Base-by-base conservation (phyloP, 2,888 invertebrate genomes). In the Ochropleura plecta region DNA sequence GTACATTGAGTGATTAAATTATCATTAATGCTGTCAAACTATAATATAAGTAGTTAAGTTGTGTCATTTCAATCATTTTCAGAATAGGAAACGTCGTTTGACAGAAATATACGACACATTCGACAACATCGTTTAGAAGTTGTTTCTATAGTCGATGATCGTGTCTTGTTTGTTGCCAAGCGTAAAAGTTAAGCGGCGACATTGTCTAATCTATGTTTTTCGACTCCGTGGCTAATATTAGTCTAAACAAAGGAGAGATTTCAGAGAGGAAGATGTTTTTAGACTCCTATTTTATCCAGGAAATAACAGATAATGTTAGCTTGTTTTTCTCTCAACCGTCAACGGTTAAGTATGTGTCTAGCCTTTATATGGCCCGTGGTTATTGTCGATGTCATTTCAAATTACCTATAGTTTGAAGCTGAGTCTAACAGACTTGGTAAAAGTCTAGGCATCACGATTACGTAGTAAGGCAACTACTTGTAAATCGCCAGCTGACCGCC, bases 401-500 rank as follows among this genome's bases (percentile, higher is more conserved):
- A 65, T 57, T 3, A 7, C 7, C 0, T 18, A 18, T 18, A 18
- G 16, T 18, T 44, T 18, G 6, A 40, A 40, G 10, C 44, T 4
- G 16, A 44, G 16, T 16, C 51, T 42, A 53, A 79, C 55, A n/a
- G 14, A 20, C 6, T 46, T 16, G 5, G 53, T 63, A 59, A 74
- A 81, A 75, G 63, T 57, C 51, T 63, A 63, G 55, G 49, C 62
- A 48, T 0, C 7, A 16, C n/a, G n/a, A 65, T 82, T 65, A 72
- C 71, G 49, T 82, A 51, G 55, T n/a, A 44, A 44, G 16, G 6
- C 68, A 78, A 77, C 75, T 75, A 76, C 70, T 75, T 65, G 9
- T 69, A 57, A 40, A 7, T 70, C 57, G 49, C 68, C 82, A 82
- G 78, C 81, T 84, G 87, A 75, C 70, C 18, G 60, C 30, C 30